A percentile compares a stretch with the other conserved stretches of the same genome.
phyloP scores from a whole-genome alignment of 2,113 vertebrate genomes.

The Picathartes gymnocephalus region DNA sequence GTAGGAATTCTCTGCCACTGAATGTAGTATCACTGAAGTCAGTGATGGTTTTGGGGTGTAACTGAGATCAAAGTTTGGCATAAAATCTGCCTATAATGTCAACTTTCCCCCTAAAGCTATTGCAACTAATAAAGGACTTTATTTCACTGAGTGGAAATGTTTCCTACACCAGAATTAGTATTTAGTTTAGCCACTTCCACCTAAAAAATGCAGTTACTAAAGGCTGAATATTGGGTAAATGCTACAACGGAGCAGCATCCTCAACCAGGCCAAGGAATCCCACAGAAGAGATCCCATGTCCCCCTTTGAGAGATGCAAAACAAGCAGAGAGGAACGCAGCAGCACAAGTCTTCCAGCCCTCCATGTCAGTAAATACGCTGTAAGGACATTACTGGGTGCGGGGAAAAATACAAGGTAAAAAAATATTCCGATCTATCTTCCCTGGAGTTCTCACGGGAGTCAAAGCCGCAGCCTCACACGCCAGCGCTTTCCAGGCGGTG shows the following conservation, averaged over 20 bases:
- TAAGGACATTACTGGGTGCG: rapidly evolving
- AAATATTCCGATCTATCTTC: rapidly evolving
- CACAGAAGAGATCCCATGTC: background rate
- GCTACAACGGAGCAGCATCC: background rate
- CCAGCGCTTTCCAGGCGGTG: rapidly evolving
- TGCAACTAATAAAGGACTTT: background rate
- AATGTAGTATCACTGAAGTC: background rate
- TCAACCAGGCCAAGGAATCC: background rate
- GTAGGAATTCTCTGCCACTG: background rate
- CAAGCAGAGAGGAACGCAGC: background rate
- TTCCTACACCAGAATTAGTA: background rate
- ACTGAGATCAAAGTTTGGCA: background rate
- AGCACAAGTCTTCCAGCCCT: background rate
- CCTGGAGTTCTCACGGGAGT: background rate
- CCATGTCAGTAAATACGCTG: rapidly evolving
- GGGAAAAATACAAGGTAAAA: rapidly evolving
- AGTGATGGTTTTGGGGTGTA: background rate
- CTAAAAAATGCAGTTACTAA: background rate
- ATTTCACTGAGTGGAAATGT: background rate
- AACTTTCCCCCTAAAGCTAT: background rate
- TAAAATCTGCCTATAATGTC: background rate
- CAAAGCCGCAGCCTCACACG: rapidly evolving
- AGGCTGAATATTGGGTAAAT: background rate
- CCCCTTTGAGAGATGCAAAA: background rate
- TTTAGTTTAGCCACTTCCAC: background rate